Percentiles rank a stretch among this genome's conserved stretches.
Evolutionary conservation across 2,888 invertebrate genomes (phyloP).

Genomic region (Pyrrhia umbra): DNA sequence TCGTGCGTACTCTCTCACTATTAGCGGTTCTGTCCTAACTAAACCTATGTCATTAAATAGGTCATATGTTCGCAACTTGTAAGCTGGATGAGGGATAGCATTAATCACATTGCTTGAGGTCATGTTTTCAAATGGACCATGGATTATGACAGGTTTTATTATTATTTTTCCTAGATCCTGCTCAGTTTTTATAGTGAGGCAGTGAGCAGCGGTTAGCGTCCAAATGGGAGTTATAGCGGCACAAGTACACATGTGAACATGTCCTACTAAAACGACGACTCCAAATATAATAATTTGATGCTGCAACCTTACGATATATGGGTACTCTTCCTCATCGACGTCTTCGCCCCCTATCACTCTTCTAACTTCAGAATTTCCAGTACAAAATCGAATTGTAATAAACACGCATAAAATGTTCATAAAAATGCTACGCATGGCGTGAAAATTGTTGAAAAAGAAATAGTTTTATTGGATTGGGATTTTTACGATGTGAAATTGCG

Average conservation of each 20-base stretch:
- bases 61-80: fast-evolving
- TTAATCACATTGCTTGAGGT: not conserved
- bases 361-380: not conserved
- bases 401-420: conserved; percentile 1
- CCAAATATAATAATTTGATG: not conserved
- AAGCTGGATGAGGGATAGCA: conserved; percentile 12
- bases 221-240: conserved; percentile 20
- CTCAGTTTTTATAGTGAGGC: fast-evolving
- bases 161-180: fast-evolving
- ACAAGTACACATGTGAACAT: conserved; percentile 8
- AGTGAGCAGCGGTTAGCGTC: conserved; percentile 37
- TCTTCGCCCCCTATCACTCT: conserved; percentile 30
- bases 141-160: not conserved
- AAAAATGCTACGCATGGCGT: conserved; percentile 21
- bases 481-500: conserved; percentile 5
- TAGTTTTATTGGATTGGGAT: conserved; percentile 4
- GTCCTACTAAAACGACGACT: fast-evolving
- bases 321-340: conserved; percentile 20
- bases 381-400: not conserved
- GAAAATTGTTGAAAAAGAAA: not conserved
- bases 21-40: conserved; percentile 19
- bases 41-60: conserved; percentile 32
- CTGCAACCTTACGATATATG: conserved; percentile 29
- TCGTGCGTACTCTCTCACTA: conserved; percentile 18
- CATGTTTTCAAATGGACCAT: not conserved